Evolutionary conservation across 2,797 vertebrate genomes (phyloP).

Genomic region (Enteromius treurensis): DNA sequence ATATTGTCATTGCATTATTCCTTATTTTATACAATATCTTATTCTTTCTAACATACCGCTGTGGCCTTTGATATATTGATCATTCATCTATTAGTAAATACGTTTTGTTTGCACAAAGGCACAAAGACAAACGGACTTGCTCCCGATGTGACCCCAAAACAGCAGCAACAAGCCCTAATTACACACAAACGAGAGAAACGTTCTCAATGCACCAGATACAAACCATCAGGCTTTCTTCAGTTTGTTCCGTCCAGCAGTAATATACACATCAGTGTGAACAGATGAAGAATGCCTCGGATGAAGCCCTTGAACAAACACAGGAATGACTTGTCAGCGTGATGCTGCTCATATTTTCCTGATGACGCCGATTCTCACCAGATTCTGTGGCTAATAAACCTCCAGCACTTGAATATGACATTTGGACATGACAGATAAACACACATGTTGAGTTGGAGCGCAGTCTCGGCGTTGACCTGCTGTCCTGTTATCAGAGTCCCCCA

Average conservation of each 20-base stretch:
- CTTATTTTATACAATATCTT: too few species aligned
- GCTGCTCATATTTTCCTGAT: constrained; percentile 52
- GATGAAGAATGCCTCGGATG: too few species aligned
- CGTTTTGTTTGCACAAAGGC: too few species aligned
- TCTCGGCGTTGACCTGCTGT: constrained; percentile 11
- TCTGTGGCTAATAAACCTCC: constrained; percentile 47
- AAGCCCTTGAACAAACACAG: too few species aligned
- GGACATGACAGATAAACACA: constrained; percentile 59
- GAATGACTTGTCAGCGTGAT: not conserved
- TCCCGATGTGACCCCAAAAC: not conserved
- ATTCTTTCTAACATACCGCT: too few species aligned
- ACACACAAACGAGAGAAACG: not conserved
- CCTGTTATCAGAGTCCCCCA: constrained; percentile 14
- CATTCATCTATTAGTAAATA: too few species aligned
- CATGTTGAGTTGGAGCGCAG: constrained; percentile 53
- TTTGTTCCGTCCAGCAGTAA: not conserved
- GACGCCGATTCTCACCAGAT: constrained; percentile 54
- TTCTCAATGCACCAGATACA: not conserved
- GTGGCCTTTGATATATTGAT: too few species aligned
- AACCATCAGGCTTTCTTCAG: not conserved
- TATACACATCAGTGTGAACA: not conserved
- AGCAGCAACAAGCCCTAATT: not conserved
- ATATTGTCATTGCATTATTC: too few species aligned
- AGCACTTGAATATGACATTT: constrained; percentile 53
- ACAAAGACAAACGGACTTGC: not conserved